Percentiles rank a stretch among this genome's conserved stretches.
phyloP scores from a whole-genome alignment of 2,113 vertebrate genomes.

The Bungarus multicinctus region DNA sequence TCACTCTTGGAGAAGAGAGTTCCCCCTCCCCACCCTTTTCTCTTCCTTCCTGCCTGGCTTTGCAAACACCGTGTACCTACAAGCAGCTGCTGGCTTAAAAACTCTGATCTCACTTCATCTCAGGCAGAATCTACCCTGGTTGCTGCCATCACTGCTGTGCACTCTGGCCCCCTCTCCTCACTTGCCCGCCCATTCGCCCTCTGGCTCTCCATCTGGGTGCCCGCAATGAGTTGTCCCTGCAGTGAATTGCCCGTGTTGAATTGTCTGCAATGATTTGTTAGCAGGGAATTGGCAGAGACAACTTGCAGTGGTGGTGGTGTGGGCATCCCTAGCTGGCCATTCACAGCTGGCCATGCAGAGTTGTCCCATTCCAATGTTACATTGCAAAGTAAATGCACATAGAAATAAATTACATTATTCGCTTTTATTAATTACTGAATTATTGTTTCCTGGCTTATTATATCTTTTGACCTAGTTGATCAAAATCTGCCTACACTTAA shows the following conservation, averaged over 20 bases:
- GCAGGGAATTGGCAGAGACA: not conserved
- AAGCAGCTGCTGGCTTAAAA: not conserved
- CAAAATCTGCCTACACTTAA: not conserved
- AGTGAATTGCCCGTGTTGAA: not conserved
- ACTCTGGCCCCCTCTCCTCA: not conserved
- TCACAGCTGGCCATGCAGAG: not conserved
- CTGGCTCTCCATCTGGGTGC: not conserved
- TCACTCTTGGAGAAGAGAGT: not conserved
- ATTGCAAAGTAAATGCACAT: not conserved
- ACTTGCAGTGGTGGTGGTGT: not conserved
- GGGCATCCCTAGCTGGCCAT: not conserved
- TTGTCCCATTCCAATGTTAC: not conserved
- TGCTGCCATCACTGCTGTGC: not conserved
- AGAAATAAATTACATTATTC: not conserved
- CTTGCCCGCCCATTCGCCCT: no score
- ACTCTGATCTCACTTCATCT: not conserved
- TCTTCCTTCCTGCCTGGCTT: not conserved
- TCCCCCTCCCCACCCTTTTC: not conserved
- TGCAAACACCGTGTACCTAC: not conserved
- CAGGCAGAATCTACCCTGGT: not conserved
- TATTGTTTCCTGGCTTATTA: not conserved
- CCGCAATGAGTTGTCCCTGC: not conserved
- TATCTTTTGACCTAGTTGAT: not conserved
- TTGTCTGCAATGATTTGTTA: not conserved
- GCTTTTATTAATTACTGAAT: not conserved